Conservation (phyloP, 2,113 vertebrate genomes). For the Gnathonemus longibarbis region DNA sequence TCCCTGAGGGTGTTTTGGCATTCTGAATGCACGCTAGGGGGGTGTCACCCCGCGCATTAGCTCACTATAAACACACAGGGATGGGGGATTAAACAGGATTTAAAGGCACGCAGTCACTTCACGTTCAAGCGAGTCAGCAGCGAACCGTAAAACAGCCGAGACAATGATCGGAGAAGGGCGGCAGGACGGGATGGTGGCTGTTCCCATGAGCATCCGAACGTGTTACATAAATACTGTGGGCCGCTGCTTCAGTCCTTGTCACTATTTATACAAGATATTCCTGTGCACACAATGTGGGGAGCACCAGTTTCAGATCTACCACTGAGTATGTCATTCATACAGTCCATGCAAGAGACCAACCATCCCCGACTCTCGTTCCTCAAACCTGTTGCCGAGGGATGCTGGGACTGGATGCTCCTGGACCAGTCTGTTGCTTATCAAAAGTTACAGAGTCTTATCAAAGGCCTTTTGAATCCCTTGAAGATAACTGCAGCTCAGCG, state of each 20-base stretch:
- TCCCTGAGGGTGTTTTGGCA: background rate
- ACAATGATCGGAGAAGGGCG: background rate
- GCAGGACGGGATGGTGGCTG: background rate
- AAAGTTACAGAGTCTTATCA: background rate
- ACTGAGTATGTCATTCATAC: background rate
- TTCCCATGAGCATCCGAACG: background rate
- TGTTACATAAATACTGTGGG: background rate
- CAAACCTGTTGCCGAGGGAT: background rate
- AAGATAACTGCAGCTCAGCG: background rate
- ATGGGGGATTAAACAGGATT: background rate
- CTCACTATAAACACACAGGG: background rate
- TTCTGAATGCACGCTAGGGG: background rate
- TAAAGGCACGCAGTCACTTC: background rate
- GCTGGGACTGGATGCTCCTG: background rate
- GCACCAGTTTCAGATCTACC: background rate
- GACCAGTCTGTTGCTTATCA: background rate
- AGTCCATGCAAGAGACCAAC: background rate
- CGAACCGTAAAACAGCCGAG: background rate
- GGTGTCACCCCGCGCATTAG: background rate
- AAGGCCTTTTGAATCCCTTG: background rate
- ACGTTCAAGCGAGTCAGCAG: background rate
- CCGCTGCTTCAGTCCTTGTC: background rate
- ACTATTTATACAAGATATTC: background rate
- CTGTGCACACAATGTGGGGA: background rate
- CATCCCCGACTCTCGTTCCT: background rate